Percentiles rank a stretch among this genome's conserved stretches.
These are phyloP conservation scores for Macquaria australasica DNA, from an alignment of 2,113 vertebrate species.

Conservation along the genomic window DNA sequence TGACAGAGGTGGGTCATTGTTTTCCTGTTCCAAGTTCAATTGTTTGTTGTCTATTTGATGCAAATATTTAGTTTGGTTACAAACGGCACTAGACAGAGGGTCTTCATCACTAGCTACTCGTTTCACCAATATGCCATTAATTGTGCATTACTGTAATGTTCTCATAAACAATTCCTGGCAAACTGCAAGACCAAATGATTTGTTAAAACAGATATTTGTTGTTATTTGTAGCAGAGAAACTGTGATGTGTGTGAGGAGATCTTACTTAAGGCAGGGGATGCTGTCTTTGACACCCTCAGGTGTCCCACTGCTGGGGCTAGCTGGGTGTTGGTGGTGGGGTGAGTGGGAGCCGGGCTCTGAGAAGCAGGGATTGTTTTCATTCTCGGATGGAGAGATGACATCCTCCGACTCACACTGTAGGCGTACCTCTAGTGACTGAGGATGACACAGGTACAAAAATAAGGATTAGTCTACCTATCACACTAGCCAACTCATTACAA, in stretches of 20 bases:
- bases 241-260: not conserved
- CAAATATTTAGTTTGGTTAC: not conserved
- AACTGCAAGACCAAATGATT: not conserved
- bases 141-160: not conserved
- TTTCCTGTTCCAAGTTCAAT: not conserved
- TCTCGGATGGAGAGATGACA: constrained; percentile 91
- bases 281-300: constrained; percentile 92
- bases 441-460: constrained; percentile 23
- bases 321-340: constrained; percentile 84
- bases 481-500: not conserved
- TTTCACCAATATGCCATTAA: not conserved
- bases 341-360: constrained; percentile 90
- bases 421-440: constrained; percentile 92
- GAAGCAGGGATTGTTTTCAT: constrained; percentile 90
- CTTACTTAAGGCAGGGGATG: constrained; percentile 93
- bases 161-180: not conserved
- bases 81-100: not conserved
- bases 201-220: not conserved
- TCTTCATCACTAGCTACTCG: not conserved
- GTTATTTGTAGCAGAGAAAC: not conserved
- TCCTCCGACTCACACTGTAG: constrained; percentile 95
- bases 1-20: not conserved
- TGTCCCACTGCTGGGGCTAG: constrained; percentile 89
- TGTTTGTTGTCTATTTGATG: no score
- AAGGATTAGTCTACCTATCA: not conserved